Evolutionary conservation across 2,888 invertebrate genomes (phyloP).

Genomic region (Carcina quercana): DNA sequence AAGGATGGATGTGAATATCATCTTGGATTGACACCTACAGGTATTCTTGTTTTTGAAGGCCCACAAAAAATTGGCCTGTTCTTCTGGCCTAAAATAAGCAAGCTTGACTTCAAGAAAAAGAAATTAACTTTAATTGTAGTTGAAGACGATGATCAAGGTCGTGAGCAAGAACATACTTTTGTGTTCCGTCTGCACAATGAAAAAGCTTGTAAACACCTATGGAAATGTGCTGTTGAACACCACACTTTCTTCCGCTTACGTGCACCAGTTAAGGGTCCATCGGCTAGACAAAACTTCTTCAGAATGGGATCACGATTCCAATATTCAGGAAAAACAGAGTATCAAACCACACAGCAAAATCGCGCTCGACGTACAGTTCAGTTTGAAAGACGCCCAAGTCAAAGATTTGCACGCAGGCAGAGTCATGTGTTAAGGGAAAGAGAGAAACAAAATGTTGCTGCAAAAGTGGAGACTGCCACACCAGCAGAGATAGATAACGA

Average conservation of each 20-base stretch:
- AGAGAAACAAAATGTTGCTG: constrained; percentile 72
- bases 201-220: constrained; percentile 98
- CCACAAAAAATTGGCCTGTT: constrained; percentile 98
- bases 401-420: constrained; percentile 94
- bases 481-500: constrained; percentile 40
- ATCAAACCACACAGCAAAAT: constrained; percentile 95
- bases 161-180: constrained; percentile 98
- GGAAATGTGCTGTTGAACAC: constrained; percentile 99
- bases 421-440: constrained; percentile 90
- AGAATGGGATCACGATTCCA: constrained; percentile 98
- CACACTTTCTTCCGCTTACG: constrained; percentile 98
- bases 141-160: constrained; percentile 97
- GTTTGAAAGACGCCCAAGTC: constrained; percentile 97
- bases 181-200: constrained; percentile 97
- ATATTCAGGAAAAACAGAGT: constrained; percentile 96
- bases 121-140: constrained; percentile 97
- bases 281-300: constrained; percentile 96
- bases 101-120: constrained; percentile 98
- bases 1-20: constrained; percentile 98
- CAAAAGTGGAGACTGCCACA: constrained; percentile 40
- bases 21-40: constrained; percentile 97
- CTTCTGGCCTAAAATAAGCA: constrained; percentile 99
- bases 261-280: constrained; percentile 90
- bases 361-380: constrained; percentile 94
- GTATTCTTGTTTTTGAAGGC: constrained; percentile 98